phyloP scores from a whole-genome alignment of 2,888 invertebrate species.

The Clivina fossor region DNA sequence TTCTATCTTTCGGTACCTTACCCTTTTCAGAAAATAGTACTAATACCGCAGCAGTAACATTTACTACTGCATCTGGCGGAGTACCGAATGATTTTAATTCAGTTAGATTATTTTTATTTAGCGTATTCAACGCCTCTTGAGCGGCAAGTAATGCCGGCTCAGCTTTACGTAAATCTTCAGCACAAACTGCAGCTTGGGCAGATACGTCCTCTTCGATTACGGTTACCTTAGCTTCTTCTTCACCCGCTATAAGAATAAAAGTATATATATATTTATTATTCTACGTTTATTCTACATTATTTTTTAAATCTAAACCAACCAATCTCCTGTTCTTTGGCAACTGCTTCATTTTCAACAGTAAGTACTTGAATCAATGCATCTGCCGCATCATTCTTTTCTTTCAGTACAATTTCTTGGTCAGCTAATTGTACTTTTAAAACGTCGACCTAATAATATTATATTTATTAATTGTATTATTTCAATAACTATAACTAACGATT shows the following conservation, averaged over 20 bases:
- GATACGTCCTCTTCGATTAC: slow-evolving; percentile 86
- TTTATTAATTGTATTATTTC: no score
- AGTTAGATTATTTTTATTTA: slow-evolving; percentile 91
- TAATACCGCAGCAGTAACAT: slow-evolving; percentile 83
- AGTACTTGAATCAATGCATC: slow-evolving; percentile 85
- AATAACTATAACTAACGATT: no score
- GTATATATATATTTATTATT: slow-evolving; percentile 11
- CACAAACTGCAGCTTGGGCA: slow-evolving; percentile 81
- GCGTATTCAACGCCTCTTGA: slow-evolving; percentile 85
- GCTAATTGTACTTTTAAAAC: slow-evolving; percentile 76
- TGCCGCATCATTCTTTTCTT: slow-evolving; percentile 86
- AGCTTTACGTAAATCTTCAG: slow-evolving; percentile 85
- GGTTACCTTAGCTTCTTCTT: slow-evolving; percentile 88
- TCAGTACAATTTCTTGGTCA: slow-evolving; percentile 66
- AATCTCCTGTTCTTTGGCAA: slow-evolving; percentile 80
- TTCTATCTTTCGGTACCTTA: slow-evolving; percentile 84
- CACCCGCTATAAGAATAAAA: slow-evolving; percentile 58
- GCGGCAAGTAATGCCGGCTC: slow-evolving; percentile 90
- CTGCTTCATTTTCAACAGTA: slow-evolving; percentile 87
- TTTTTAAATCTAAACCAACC: slow-evolving; percentile 53
- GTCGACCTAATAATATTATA: slow-evolving; percentile 66
- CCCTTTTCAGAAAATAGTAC: slow-evolving; percentile 82
- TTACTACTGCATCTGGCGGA: slow-evolving; percentile 86
- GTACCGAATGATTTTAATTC: slow-evolving; percentile 93
- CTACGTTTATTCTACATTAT: slow-evolving; percentile 3